These are phyloP conservation scores for Novumbra hubbsi DNA, from an alignment of 2,797 vertebrate genomes.

Conservation along the genomic window DNA sequence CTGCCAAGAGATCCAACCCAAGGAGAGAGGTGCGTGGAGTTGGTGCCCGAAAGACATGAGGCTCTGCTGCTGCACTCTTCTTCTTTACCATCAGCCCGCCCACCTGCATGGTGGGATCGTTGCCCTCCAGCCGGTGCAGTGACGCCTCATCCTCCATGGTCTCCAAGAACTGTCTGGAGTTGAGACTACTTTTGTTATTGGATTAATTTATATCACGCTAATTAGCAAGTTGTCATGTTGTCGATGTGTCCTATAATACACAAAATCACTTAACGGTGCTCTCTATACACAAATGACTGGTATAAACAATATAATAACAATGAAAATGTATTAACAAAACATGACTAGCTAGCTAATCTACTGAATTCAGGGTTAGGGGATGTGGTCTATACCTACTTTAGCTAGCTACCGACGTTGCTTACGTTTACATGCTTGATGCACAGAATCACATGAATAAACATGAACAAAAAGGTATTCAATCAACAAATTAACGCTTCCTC, in stretches of 20 bases:
- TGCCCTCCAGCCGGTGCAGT: constrained; percentile 88
- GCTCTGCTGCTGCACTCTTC: constrained; percentile 82
- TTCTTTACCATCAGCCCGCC: constrained; percentile 89
- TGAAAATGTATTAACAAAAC: neutral
- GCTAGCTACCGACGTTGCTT: neutral
- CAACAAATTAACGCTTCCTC: neutral
- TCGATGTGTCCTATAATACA: neutral
- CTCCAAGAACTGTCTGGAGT: neutral
- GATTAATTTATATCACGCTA: neutral
- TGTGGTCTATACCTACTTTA: neutral
- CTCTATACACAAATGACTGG: neutral
- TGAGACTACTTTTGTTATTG: neutral
- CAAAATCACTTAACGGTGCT: neutral
- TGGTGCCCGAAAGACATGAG: constrained; percentile 90
- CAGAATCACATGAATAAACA: too few relatives aligned
- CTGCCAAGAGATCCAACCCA: constrained; percentile 90
- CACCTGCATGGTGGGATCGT: constrained; percentile 67
- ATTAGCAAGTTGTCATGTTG: neutral
- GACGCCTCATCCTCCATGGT: constrained; percentile 74
- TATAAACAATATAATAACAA: too few relatives aligned
- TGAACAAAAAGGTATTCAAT: too few relatives aligned
- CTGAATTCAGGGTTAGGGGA: too few relatives aligned
- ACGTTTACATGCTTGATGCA: too few relatives aligned
- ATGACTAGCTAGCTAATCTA: neutral
- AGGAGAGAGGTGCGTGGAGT: constrained; percentile 89